phyloP scores from a whole-genome alignment of 2,888 invertebrate genomes.

The Melangyna quadrimaculata region DNA sequence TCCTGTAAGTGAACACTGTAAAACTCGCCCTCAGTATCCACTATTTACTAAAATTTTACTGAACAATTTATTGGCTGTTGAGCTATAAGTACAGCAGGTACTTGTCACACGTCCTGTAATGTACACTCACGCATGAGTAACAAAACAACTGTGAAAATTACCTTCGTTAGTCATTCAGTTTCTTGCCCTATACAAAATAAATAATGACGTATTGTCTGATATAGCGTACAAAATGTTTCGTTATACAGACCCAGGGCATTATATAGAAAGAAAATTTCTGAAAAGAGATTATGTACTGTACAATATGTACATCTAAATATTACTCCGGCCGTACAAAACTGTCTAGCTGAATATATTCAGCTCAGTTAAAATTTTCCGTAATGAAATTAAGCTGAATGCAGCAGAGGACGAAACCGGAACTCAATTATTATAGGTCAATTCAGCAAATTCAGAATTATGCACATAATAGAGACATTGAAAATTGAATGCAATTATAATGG shows the following conservation, averaged over 20 bases:
- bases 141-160: slow-evolving; percentile 5
- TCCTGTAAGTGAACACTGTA: too few species aligned
- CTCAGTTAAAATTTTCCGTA: not conserved
- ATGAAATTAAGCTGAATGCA: not conserved
- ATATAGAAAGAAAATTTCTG: not conserved
- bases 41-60: too few species aligned
- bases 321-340: not conserved
- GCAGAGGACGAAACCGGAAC: not conserved
- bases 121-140: not conserved
- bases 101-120: too few species aligned
- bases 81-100: too few species aligned
- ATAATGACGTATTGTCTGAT: not conserved
- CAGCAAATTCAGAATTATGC: slow-evolving; percentile 6
- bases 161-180: not conserved
- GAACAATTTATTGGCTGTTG: too few species aligned
- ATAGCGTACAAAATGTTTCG: not conserved
- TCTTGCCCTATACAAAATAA: slow-evolving; percentile 6
- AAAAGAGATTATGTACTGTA: not conserved
- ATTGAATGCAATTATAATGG: not conserved
- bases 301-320: not conserved
- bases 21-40: too few species aligned
- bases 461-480: not conserved
- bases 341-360: not conserved
- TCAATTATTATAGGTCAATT: slow-evolving; percentile 12
- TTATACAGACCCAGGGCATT: not conserved